Evolutionary conservation across 2,797 vertebrate species (phyloP).

Genomic region (Sciurus vulgaris): DNA sequence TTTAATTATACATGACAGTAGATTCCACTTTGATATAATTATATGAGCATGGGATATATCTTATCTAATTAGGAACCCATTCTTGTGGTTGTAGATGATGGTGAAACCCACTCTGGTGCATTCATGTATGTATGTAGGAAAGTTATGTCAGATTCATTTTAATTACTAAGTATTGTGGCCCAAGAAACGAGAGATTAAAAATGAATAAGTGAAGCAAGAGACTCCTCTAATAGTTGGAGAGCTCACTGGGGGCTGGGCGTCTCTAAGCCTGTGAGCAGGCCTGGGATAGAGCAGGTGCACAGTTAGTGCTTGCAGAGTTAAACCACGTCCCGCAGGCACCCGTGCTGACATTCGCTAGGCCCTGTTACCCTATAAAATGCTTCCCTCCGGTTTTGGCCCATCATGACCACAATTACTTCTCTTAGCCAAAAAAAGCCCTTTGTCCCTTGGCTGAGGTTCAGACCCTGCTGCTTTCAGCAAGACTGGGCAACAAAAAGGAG

Average conservation of each 20-base stretch:
- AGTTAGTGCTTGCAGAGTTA: neutral
- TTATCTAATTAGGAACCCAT: too few relatives aligned
- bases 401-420: conserved; percentile 58
- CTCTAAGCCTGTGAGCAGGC: neutral
- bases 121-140: too few relatives aligned
- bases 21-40: too few relatives aligned
- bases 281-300: conserved; percentile 56
- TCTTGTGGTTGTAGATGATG: too few relatives aligned
- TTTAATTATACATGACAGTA: too few relatives aligned
- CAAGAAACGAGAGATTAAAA: conserved; percentile 35
- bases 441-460: conserved; percentile 76
- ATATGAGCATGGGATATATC: too few relatives aligned
- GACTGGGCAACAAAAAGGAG: conserved; percentile 60
- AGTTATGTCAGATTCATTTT: neutral
- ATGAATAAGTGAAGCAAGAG: neutral
- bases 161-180: neutral
- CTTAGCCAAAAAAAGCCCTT: conserved; percentile 70
- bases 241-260: neutral
- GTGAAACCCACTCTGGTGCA: too few relatives aligned
- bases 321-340: neutral
- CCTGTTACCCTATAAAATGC: conserved; percentile 50
- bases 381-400: conserved; percentile 62
- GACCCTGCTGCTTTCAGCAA: conserved; percentile 66
- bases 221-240: neutral
- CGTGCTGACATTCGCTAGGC: conserved; percentile 6